A percentile compares a stretch with the other conserved stretches of the same genome.
phyloP scores from a whole-genome alignment of 2,797 vertebrate species.

The Gallinago solitaria region DNA sequence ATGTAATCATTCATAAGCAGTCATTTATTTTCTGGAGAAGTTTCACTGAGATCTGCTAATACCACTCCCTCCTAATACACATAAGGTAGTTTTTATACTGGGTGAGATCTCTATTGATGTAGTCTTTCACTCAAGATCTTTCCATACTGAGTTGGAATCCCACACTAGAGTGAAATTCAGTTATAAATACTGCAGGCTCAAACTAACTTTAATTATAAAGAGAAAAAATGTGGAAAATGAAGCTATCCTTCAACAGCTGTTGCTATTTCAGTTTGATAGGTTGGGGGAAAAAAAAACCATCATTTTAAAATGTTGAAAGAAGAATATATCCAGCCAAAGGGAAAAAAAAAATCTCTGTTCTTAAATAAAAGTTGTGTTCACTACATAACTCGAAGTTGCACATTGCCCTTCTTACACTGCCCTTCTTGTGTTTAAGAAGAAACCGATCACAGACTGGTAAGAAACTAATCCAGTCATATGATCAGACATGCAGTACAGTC shows the following conservation, averaged over 20 bases:
- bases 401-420: not conserved
- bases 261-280: not conserved
- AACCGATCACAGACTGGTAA: not conserved
- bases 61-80: not conserved
- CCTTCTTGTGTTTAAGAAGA: not conserved
- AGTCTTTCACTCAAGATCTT: not conserved
- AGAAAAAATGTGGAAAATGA: not conserved
- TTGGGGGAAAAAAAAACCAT: fast-evolving
- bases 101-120: not conserved
- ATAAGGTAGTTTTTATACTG: not conserved
- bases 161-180: not conserved
- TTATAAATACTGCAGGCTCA: not conserved
- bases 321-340: not conserved
- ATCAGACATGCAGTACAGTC: not conserved
- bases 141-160: not conserved
- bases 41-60: not conserved
- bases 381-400: not conserved
- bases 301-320: not conserved
- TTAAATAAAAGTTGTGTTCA: not conserved
- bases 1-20: not conserved
- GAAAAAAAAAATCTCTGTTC: not conserved
- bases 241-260: not conserved
- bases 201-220: not conserved
- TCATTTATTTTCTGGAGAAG: not conserved
- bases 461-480: not conserved